A percentile compares a stretch with the other conserved stretches of the same genome.
Conservation (phyloP, 2,888 invertebrate genomes). For the Ophioninae sp. region DNA sequence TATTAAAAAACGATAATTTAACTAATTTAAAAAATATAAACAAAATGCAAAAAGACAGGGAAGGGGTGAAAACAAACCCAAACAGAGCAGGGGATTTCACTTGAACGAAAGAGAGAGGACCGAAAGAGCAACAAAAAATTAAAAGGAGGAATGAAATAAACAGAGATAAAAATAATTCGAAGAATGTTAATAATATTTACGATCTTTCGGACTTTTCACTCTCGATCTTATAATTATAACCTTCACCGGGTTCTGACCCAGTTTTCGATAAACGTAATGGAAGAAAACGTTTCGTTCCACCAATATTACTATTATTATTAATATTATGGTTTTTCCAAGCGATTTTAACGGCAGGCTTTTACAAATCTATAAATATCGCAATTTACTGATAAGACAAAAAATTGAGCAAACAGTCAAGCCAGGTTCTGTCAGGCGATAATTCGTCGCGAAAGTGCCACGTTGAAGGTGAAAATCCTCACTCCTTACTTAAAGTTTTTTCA, state of each 20-base stretch:
- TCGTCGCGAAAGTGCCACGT: neutral
- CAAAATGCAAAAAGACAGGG: too few relatives aligned
- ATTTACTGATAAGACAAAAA: neutral
- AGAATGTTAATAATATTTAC: neutral
- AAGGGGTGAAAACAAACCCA: too few relatives aligned
- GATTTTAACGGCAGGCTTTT: neutral
- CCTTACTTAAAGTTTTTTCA: neutral
- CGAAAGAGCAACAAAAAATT: too few relatives aligned
- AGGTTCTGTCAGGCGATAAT: neutral
- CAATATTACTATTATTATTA: neutral
- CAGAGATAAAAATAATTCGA: neutral
- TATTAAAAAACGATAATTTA: too few relatives aligned
- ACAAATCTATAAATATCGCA: neutral
- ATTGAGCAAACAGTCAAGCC: too few relatives aligned
- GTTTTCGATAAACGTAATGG: neutral
- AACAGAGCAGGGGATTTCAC: too few relatives aligned
- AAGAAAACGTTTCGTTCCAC: neutral
- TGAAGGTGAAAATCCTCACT: neutral
- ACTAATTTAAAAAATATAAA: too few relatives aligned
- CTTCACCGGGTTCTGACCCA: neutral
- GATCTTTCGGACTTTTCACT: slow-evolving; percentile 6
- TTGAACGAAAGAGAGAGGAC: too few relatives aligned
- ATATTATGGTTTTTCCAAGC: neutral
- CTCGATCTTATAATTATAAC: slow-evolving; percentile 14
- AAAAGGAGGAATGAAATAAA: neutral